phyloP scores from a whole-genome alignment of 2,888 invertebrate genomes.

The Masnerella sp. region DNA sequence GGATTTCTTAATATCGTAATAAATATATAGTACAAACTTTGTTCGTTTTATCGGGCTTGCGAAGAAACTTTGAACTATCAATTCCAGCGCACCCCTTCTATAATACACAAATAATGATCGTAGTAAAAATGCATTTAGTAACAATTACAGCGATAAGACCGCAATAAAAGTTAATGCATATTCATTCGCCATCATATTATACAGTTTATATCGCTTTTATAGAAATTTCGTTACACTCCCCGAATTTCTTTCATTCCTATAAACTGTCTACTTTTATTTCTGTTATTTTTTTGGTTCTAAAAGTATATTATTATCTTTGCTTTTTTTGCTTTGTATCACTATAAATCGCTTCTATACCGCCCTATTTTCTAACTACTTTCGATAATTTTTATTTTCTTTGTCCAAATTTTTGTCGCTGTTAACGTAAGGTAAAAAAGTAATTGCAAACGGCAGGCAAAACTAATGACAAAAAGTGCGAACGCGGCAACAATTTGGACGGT shows the following conservation, averaged over 20 bases:
- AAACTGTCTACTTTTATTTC: no score
- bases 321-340: no score
- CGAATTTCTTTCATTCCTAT: no score
- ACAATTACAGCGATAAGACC: slow-evolving; percentile 39
- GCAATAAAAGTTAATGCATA: slow-evolving; percentile 35
- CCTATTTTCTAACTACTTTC: no score
- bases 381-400: no score
- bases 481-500: slow-evolving; percentile 8
- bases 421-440: no score
- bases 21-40: slow-evolving; percentile 40
- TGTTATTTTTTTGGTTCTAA: no score
- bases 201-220: no score
- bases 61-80: slow-evolving; percentile 48
- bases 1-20: slow-evolving; percentile 43
- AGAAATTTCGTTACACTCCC: no score
- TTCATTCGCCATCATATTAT: slow-evolving; percentile 33
- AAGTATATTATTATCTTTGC: no score
- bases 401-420: neutral
- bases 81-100: slow-evolving; percentile 28
- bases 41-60: slow-evolving; percentile 31
- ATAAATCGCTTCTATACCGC: no score
- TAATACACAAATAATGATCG: slow-evolving; percentile 38
- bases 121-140: slow-evolving; percentile 45
- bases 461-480: slow-evolving; percentile 11
- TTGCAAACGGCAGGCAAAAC: slow-evolving; percentile 10